phyloP scores from a whole-genome alignment of 2,888 invertebrate species.

The Drosophila prostipennis region DNA sequence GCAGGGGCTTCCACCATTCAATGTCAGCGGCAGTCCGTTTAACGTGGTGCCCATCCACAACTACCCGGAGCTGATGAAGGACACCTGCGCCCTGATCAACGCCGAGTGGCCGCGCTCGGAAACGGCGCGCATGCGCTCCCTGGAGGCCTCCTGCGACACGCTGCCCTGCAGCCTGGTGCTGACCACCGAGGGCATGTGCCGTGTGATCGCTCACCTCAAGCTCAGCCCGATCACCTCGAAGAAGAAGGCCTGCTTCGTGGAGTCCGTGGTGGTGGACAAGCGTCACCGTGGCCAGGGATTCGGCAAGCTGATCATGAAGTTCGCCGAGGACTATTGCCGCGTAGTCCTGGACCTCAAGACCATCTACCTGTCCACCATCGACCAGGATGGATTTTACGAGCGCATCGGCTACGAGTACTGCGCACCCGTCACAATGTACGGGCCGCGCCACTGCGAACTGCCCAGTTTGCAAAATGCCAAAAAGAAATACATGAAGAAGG shows the following conservation, averaged over 20 bases:
- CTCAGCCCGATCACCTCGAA: conserved; percentile 89
- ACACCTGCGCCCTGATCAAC: conserved; percentile 91
- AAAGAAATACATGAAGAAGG: conserved; percentile 84
- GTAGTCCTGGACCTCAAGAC: conserved; percentile 86
- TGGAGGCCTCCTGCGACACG: conserved; percentile 89
- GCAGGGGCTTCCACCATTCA: conserved; percentile 84
- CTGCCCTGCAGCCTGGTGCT: conserved; percentile 90
- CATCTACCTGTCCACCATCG: conserved; percentile 89
- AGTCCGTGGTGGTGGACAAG: conserved; percentile 92
- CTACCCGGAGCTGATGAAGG: conserved; percentile 88
- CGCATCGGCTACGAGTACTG: conserved; percentile 90
- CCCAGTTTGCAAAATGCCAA: conserved; percentile 82
- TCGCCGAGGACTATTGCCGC: conserved; percentile 90
- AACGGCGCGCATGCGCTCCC: conserved; percentile 90
- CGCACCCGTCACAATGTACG: conserved; percentile 89
- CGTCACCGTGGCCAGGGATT: conserved; percentile 90
- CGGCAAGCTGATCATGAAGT: conserved; percentile 90
- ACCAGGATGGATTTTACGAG: conserved; percentile 90
- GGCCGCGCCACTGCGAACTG: conserved; percentile 84
- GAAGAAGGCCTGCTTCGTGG: conserved; percentile 90
- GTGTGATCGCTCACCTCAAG: conserved; percentile 92
- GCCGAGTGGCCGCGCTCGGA: conserved; percentile 95
- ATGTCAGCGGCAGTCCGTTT: conserved; percentile 84
- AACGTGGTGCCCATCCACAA: conserved; percentile 89
- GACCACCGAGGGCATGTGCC: conserved; percentile 85